phyloP scores from a whole-genome alignment of 2,113 vertebrate genomes.

The Anoplopoma fimbria region DNA sequence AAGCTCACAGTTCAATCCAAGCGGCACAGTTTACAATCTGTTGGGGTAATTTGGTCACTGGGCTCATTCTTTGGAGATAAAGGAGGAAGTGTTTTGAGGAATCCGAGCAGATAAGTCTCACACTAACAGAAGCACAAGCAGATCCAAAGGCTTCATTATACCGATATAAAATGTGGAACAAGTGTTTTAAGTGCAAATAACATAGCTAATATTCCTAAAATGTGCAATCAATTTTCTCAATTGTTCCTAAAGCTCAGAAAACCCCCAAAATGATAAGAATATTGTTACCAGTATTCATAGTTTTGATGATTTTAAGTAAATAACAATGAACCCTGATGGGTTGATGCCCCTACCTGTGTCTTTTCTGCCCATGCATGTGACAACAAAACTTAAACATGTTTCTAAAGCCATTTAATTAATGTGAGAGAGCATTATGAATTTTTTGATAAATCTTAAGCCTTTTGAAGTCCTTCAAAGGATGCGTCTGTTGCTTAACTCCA shows the following conservation, averaged over 20 bases:
- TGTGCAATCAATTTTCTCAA: background rate
- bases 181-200: background rate
- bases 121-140: background rate
- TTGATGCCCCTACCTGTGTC: background rate
- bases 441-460: background rate
- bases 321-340: background rate
- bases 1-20: constrained; percentile 62
- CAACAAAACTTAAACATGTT: background rate
- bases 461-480: background rate
- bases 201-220: background rate
- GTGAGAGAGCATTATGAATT: background rate
- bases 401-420: background rate
- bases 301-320: background rate
- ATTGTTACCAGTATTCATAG: background rate
- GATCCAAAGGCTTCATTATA: background rate
- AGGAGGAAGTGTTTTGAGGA: constrained; percentile 4
- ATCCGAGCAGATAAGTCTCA: constrained; percentile 10
- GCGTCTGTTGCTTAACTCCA: background rate
- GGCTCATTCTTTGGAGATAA: constrained; percentile 43
- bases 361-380: background rate
- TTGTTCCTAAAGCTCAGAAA: background rate
- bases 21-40: constrained; percentile 68
- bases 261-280: background rate
- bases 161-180: background rate
- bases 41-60: constrained; percentile 66